Conservation (phyloP, 2,113 vertebrate species). For the Columbina picui region DNA sequence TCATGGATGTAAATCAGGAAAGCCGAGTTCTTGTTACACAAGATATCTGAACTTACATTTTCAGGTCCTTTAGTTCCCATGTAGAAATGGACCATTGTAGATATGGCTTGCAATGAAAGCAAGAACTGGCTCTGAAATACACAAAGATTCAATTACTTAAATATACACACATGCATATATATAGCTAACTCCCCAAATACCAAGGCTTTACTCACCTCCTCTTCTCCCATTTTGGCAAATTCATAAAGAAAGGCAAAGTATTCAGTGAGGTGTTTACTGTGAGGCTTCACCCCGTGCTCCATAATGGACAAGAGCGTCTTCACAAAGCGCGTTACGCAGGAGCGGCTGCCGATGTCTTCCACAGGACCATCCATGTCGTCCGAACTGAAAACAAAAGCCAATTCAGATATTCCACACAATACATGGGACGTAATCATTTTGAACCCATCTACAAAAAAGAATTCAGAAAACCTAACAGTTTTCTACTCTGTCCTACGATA, state of each 20-base stretch:
- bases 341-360: constrained; percentile 97
- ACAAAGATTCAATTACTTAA: neutral
- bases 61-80: constrained; percentile 99
- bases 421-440: neutral
- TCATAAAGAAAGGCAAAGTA: constrained; percentile 99
- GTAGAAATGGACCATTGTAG: constrained; percentile 99
- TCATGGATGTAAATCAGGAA: neutral
- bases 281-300: constrained; percentile 98
- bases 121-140: constrained; percentile 93
- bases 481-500: neutral
- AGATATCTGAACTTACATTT: constrained; percentile 84
- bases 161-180: neutral
- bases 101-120: constrained; percentile 96
- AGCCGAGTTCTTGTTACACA: neutral
- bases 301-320: constrained; percentile 97
- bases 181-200: neutral
- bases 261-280: constrained; percentile 98
- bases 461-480: neutral
- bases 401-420: neutral
- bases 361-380: constrained; percentile 97
- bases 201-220: constrained; percentile 82
- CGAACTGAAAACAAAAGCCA: constrained; percentile 79
- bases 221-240: constrained; percentile 99
- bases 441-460: neutral
- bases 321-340: constrained; percentile 96